Percentiles rank a stretch among this genome's conserved stretches.
Evolutionary conservation across 2,797 vertebrate genomes (phyloP).

Genomic region (Rhinophrynus dorsalis): DNA sequence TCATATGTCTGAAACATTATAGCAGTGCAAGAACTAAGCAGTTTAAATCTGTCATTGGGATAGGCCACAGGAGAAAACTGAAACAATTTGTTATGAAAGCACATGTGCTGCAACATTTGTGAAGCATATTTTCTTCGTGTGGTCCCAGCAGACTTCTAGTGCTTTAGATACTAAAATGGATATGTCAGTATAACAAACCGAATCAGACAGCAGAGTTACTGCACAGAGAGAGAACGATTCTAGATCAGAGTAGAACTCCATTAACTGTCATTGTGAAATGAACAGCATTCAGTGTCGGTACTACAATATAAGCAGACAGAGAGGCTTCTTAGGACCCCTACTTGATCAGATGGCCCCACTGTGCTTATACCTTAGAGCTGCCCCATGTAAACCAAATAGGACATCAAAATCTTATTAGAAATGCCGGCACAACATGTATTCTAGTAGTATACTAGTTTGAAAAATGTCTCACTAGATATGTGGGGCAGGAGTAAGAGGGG

Average conservation of each 20-base stretch:
- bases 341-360: too few species aligned
- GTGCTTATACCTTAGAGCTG: too few species aligned
- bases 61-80: constrained; percentile 32
- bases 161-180: constrained; percentile 46
- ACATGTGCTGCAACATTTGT: constrained; percentile 43
- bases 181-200: constrained; percentile 45
- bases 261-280: constrained; percentile 23
- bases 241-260: background rate
- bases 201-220: constrained; percentile 28
- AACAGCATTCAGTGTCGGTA: too few species aligned
- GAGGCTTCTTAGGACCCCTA: too few species aligned
- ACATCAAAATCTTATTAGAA: too few species aligned
- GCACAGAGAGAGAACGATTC: constrained; percentile 28
- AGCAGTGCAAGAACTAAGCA: constrained; percentile 1
- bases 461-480: too few species aligned
- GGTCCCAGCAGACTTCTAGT: constrained; percentile 36
- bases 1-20: background rate
- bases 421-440: too few species aligned
- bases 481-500: too few species aligned
- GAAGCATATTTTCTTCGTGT: constrained; percentile 43
- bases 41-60: constrained; percentile 25
- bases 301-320: too few species aligned
- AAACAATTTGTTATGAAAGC: constrained; percentile 47
- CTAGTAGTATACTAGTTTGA: too few species aligned
- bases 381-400: too few species aligned